Percentiles rank a stretch among this genome's conserved stretches.
These are phyloP conservation scores for Limnephilus auricula DNA, from an alignment of 2,888 invertebrate genomes.

Conservation along the genomic window DNA sequence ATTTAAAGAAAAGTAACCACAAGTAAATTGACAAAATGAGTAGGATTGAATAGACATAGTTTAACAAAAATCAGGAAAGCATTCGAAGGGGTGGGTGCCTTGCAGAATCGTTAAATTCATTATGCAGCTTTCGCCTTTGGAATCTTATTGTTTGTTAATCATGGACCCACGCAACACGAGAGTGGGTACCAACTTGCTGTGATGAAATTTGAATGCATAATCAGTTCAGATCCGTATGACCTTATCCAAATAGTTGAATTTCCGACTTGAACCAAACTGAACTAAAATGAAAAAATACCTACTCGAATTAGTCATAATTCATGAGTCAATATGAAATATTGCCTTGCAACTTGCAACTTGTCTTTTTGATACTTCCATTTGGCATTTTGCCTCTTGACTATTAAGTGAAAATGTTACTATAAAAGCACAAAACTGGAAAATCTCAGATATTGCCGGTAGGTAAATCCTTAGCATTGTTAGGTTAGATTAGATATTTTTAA, in stretches of 20 bases:
- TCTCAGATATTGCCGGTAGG: background rate
- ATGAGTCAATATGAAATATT: background rate
- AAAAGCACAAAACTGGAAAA: background rate
- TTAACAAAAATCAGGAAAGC: background rate
- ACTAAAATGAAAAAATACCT: background rate
- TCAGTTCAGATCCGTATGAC: slow-evolving; percentile 5
- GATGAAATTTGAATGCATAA: slow-evolving; percentile 49
- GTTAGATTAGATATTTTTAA: background rate
- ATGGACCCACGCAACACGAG: slow-evolving; percentile 11
- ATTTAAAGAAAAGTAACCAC: background rate
- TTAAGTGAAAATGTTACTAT: background rate
- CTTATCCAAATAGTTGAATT: background rate
- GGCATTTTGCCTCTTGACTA: background rate
- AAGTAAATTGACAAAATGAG: background rate
- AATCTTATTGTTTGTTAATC: slow-evolving; percentile 36
- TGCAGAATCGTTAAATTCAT: background rate
- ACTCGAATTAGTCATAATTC: background rate
- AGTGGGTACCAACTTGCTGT: background rate
- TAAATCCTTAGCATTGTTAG: background rate
- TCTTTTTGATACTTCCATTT: background rate
- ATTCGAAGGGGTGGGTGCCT: background rate
- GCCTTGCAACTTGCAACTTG: background rate
- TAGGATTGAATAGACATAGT: background rate
- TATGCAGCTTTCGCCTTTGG: slow-evolving; percentile 24
- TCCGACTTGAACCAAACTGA: background rate